These are phyloP conservation scores for Myanophis thanlyinensis DNA, from an alignment of 2,113 vertebrate genomes.

Conservation along the genomic window DNA sequence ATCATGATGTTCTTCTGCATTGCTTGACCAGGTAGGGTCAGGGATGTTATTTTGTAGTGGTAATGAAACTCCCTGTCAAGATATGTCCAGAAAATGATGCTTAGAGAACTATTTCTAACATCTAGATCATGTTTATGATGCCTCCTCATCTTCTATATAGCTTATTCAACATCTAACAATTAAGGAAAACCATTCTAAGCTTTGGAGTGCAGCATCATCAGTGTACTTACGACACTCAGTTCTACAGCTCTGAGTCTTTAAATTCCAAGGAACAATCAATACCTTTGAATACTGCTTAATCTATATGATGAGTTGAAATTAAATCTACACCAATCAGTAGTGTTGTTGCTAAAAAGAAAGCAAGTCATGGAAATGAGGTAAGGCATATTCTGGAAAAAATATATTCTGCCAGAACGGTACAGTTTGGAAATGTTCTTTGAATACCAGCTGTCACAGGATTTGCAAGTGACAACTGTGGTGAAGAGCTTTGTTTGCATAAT, in stretches of 20 bases:
- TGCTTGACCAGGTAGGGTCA: neutral
- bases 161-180: neutral
- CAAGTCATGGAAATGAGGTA: neutral
- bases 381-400: neutral
- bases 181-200: neutral
- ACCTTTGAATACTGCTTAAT: neutral
- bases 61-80: neutral
- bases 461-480: neutral
- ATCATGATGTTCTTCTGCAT: neutral
- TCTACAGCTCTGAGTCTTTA: neutral
- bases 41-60: neutral
- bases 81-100: neutral
- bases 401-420: neutral
- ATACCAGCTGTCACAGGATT: neutral
- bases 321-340: neutral
- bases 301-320: neutral
- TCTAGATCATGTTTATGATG: neutral
- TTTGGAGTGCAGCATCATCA: neutral
- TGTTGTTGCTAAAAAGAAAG: neutral
- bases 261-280: neutral
- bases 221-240: neutral
- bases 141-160: neutral
- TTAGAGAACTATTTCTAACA: neutral
- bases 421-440: neutral
- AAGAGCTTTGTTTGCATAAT: neutral